A percentile compares a stretch with the other conserved stretches of the same genome.
Conservation (phyloP, 1,140 invertebrate genomes). For the Melanaphis sacchari region DNA sequence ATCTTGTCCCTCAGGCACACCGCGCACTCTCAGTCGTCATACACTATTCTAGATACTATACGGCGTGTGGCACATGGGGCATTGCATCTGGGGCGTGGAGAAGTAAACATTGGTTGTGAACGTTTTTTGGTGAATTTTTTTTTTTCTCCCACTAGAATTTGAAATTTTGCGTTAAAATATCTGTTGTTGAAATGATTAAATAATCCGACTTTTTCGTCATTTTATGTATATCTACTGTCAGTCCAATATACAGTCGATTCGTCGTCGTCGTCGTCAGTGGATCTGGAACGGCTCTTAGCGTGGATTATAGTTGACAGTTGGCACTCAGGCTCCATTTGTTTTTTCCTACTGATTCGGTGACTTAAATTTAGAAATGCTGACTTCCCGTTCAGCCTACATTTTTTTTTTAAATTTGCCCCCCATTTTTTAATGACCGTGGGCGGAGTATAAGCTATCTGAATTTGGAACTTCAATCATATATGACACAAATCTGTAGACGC, state of each 20-base stretch:
- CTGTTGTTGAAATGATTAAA: neutral
- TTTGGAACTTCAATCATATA: constrained; percentile 20
- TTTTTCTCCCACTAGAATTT: neutral
- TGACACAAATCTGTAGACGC: neutral
- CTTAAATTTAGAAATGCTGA: constrained; percentile 46
- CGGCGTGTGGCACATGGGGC: neutral
- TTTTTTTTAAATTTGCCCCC: constrained; percentile 22
- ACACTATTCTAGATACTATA: neutral
- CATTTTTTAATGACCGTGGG: constrained; percentile 3
- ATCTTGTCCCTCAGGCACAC: neutral
- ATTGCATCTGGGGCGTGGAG: constrained; percentile 7
- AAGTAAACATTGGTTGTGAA: constrained; percentile 3
- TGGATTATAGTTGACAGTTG: constrained; percentile 49
- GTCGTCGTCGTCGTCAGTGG: neutral
- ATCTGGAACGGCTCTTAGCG: constrained; percentile 14
- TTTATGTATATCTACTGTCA: neutral
- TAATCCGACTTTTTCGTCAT: neutral
- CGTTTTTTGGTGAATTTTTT: neutral
- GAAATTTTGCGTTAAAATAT: neutral
- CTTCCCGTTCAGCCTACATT: constrained; percentile 47
- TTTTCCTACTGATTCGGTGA: constrained; percentile 35
- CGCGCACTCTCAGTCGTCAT: neutral
- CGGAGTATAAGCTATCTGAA: neutral
- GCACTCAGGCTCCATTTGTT: constrained; percentile 39
- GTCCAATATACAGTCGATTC: neutral